phyloP scores from a whole-genome alignment of 2,888 invertebrate genomes.

The Synanthedon andrenaeformis region DNA sequence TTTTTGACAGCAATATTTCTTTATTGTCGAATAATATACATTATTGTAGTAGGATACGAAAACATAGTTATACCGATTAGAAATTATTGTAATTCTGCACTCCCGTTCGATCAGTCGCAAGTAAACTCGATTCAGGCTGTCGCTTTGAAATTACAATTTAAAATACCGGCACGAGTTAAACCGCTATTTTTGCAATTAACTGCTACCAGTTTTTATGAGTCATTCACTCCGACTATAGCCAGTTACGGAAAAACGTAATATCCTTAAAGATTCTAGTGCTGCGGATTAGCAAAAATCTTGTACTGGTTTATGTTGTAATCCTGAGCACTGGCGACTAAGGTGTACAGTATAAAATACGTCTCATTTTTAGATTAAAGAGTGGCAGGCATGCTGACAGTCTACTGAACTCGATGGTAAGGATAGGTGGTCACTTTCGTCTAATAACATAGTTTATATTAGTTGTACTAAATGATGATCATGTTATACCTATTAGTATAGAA shows the following conservation, averaged over 20 bases:
- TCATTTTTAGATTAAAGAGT: too few species aligned
- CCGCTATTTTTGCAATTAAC: not conserved
- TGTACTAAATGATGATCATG: too few species aligned
- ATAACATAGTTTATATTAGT: too few species aligned
- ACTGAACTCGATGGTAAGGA: too few species aligned
- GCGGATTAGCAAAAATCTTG: slow-evolving; percentile 36
- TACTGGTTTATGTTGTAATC: slow-evolving; percentile 27
- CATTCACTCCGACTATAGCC: not conserved
- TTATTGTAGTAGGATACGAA: too few species aligned
- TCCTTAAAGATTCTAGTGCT: slow-evolving; percentile 23
- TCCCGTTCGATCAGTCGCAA: not conserved
- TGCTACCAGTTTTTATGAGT: not conserved
- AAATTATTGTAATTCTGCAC: too few species aligned
- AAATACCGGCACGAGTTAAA: not conserved
- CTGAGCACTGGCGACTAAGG: not conserved
- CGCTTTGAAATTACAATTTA: not conserved
- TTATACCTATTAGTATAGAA: too few species aligned
- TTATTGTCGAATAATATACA: too few species aligned
- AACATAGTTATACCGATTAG: too few species aligned
- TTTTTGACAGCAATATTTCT: too few species aligned
- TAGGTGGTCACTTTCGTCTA: too few species aligned
- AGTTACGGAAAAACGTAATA: not conserved
- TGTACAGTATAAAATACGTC: not conserved
- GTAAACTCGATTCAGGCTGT: not conserved
- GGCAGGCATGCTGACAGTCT: too few species aligned